Evolutionary conservation across 2,797 vertebrate genomes (phyloP), one percentile per base, ranked within the genome.

Genomic region (Momotus momota): DNA sequence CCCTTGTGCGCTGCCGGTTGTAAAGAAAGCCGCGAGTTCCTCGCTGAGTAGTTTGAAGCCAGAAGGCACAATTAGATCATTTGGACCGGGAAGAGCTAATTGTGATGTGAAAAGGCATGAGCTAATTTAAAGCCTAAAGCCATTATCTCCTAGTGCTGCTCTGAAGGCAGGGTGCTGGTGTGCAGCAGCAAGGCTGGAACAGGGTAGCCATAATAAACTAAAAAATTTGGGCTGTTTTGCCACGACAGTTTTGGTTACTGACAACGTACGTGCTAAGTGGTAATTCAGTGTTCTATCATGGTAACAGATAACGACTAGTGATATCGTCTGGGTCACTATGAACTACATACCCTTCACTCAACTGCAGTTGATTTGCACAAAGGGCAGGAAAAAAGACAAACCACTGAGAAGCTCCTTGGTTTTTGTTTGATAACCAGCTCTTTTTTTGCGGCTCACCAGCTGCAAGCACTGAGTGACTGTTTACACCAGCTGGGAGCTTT

Each of bases 1-100:
- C 4, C 14, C 5, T 4, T 18, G 3, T 19, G 6, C 0, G 0
- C 17, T 27, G 29, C 9, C 1, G 2, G 31, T 10, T 40, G 19
- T 20, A 43, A 41, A 26, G 35, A 64, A 58, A 40, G 10, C 13
- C 25, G 11, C 4, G 0, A 19, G 11, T n/a, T 66, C 29, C 27
- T 12, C 15, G 13, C 22, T 35, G 16, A 23, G 21, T 3, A 51
- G 23, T 16, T 61, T 58, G n/a, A 80, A 80, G 40, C 7, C 40
- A 62, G 29, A 41, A 81, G 55, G 46, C 51, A 55, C 17, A 54
- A 12, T 35, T 26, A 61, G 12, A n/a, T n/a, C 6, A 1, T 57
- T 64, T 52, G 15, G 19, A 60, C 10, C 20, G 15, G 4, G 6
- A 6, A 33, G 5, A 19, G 10, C 8, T 26, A 46, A 73, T 31